Evolutionary conservation across 2,888 invertebrate species (phyloP), one percentile per base, ranked within the genome.

Genomic region (Yponomeuta evonymella): DNA sequence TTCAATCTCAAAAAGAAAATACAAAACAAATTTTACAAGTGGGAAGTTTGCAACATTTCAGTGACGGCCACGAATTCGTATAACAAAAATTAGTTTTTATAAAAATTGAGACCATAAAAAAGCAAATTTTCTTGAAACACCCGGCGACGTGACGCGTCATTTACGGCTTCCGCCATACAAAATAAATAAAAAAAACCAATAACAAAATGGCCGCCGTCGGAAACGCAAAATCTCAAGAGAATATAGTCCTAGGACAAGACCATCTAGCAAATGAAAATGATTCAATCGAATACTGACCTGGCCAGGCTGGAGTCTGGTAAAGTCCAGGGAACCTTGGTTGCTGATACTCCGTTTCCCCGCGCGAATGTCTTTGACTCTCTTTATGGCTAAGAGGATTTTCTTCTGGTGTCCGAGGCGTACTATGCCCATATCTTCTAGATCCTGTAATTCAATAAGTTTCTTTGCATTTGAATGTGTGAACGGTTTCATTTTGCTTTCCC

Each of bases 351-450:
- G 93, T 87, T 97, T 98, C 69, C 98, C 98, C 70, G 97, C 96
- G 78, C 96, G 95, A 73, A 98, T 97, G 84, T 98, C 97, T 89
- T 98, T 98, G 71, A 99, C 96, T 86, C 98, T 94, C 88, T 99
- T 99, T 79, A 99, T 98, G 74, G 99, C 99, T 82, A 99, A 93
- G 83, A 98, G 95, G 77, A 99, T 96, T 93, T 99, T 98, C 94
- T 99, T 99, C 92, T 99, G 99, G 87, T 99, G 99, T 58, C 99
- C 99, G 82, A 97, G 91, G 81, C 97, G 95, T 36, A 97, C 96
- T 80, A 97, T 97, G 72, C 97, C 97, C 86, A 99, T 98, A 83
- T 99, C 99, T 93, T 99, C 99, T 83, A 99, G 94, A 92, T 99
- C 99, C 90, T 92, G 84, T 43, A 43, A 43, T 43, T 43, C 0